Percentiles rank a stretch among this genome's conserved stretches.
Conservation (phyloP, 2,888 invertebrate species). For the Sthenelais limicola region DNA sequence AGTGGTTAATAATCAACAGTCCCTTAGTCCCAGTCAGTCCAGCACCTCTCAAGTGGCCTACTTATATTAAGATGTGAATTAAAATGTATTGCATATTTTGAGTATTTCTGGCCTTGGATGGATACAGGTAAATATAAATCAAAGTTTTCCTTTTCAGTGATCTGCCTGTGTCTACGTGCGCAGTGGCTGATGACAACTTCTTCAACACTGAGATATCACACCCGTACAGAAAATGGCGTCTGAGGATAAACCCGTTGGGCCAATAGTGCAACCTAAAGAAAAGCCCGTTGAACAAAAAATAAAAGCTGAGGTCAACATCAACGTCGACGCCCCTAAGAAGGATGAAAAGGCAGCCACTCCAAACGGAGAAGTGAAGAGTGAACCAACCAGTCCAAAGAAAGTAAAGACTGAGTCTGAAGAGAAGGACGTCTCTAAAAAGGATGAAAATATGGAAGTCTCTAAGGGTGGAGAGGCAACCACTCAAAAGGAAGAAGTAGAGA, state of each 20-base stretch:
- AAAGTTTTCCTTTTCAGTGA: not conserved
- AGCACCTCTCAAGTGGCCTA: too few species aligned
- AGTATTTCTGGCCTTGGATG: not conserved
- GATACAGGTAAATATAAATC: not conserved
- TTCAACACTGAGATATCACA: too few species aligned
- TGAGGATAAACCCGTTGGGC: too few species aligned
- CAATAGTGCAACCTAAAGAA: too few species aligned
- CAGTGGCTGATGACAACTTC: too few species aligned
- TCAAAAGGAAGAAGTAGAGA: constrained; percentile 6
- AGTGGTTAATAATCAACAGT: too few species aligned
- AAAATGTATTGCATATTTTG: not conserved
- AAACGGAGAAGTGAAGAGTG: not conserved
- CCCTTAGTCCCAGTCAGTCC: too few species aligned
- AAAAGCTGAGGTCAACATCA: not conserved
- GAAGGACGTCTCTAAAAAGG: not conserved
- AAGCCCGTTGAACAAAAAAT: constrained; percentile 7
- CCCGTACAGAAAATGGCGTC: constrained; percentile 16
- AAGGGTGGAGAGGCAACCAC: constrained; percentile 14
- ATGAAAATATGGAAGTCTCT: constrained; percentile 8
- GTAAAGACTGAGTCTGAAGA: not conserved
- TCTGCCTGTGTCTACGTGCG: too few species aligned
- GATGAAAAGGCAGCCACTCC: not conserved
- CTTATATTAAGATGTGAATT: too few species aligned
- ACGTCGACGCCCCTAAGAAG: too few species aligned
- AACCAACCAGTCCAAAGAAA: not conserved